These are phyloP conservation scores for Micrasema longulum DNA, from an alignment of 1,140 invertebrate genomes.

Conservation along the genomic window DNA sequence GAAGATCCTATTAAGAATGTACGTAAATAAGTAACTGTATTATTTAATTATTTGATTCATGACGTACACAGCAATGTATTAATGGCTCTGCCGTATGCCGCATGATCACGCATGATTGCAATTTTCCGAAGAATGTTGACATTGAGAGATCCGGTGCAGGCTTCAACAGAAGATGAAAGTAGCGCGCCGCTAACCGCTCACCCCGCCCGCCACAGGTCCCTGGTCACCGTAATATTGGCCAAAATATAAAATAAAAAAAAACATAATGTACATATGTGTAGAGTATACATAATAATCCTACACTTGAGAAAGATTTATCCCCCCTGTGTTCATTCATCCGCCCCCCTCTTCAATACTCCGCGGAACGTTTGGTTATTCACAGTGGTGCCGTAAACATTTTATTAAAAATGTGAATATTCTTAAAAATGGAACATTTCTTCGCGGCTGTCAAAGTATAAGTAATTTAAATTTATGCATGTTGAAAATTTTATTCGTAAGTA, in stretches of 20 bases:
- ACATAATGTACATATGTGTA: neutral
- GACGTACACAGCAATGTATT: too few species aligned
- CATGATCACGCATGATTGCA: slow-evolving; percentile 2
- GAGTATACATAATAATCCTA: slow-evolving; percentile 7
- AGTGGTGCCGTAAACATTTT: slow-evolving; percentile 10
- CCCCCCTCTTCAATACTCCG: too few species aligned
- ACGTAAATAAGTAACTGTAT: too few species aligned
- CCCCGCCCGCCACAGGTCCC: neutral
- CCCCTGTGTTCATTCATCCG: slow-evolving; percentile 23
- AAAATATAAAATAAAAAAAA: too few species aligned
- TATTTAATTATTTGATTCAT: too few species aligned
- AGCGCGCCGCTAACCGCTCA: neutral
- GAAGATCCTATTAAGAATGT: too few species aligned
- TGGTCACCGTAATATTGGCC: neutral
- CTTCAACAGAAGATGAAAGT: slow-evolving; percentile 16
- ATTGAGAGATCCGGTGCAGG: slow-evolving; percentile 10
- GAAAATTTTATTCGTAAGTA: too few species aligned
- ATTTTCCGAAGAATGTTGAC: slow-evolving; percentile 10
- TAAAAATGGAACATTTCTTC: too few species aligned
- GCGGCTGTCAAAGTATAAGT: too few species aligned
- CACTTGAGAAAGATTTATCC: slow-evolving; percentile 7
- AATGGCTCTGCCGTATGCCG: too few species aligned
- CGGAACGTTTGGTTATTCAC: slow-evolving; percentile 3
- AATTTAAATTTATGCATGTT: too few species aligned
- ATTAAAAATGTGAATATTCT: too few species aligned